Evolutionary conservation across 2,888 invertebrate species (phyloP).

Genomic region (Drosophila bunnanda): DNA sequence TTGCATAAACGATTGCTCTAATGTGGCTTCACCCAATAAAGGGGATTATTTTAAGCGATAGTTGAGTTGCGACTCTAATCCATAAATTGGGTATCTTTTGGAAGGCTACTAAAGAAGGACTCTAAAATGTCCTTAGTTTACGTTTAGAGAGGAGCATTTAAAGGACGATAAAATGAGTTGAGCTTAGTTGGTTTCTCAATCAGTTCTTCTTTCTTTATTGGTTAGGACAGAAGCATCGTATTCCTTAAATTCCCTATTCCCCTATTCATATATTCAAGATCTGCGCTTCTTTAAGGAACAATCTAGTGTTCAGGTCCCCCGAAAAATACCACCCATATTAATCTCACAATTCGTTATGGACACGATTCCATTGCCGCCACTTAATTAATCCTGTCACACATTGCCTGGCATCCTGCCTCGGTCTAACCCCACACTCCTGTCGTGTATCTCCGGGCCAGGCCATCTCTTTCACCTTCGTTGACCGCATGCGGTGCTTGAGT

Average conservation of each 20-base stretch:
- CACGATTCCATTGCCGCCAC: slow-evolving; percentile 35
- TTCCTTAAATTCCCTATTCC: neutral
- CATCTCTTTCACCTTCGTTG: slow-evolving; percentile 27
- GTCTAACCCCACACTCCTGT: neutral
- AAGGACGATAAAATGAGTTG: too few relatives aligned
- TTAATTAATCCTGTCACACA: slow-evolving; percentile 58
- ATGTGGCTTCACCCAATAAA: slow-evolving; percentile 20
- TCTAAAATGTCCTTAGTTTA: neutral
- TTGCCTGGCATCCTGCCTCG: slow-evolving; percentile 1
- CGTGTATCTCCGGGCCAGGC: neutral
- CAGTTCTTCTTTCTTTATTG: too few relatives aligned
- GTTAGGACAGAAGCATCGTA: too few relatives aligned
- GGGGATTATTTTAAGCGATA: slow-evolving; percentile 33
- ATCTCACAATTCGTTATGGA: slow-evolving; percentile 46
- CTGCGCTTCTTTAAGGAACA: neutral
- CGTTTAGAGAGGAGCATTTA: neutral
- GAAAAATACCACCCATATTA: slow-evolving; percentile 18
- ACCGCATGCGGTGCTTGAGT: slow-evolving; percentile 57
- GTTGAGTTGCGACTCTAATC: slow-evolving; percentile 10
- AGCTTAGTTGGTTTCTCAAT: neutral
- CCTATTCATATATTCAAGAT: neutral
- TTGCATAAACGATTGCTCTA: slow-evolving; percentile 33
- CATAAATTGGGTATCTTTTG: slow-evolving; percentile 3
- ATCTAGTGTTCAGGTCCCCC: neutral
- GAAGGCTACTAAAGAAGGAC: too few relatives aligned